Conservation (phyloP, 2,113 vertebrate genomes). For the Vulpes lagopus region DNA sequence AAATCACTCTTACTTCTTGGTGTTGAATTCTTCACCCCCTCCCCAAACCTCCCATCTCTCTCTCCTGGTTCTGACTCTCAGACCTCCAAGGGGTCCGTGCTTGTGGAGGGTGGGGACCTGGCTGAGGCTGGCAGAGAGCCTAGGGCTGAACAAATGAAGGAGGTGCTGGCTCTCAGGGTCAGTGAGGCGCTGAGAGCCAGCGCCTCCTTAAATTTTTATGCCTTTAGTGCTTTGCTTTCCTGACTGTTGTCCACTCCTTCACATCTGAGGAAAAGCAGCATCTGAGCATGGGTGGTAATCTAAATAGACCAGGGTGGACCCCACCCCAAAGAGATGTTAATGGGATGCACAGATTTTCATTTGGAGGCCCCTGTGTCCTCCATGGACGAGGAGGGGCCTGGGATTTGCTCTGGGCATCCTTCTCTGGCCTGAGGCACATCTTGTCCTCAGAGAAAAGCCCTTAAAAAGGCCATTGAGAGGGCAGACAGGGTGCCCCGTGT, state of each 20-base stretch:
- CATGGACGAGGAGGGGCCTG: background rate
- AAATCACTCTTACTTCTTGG: background rate
- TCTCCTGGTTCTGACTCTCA: background rate
- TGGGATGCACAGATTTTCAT: background rate
- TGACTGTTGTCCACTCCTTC: background rate
- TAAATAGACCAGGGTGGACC: background rate
- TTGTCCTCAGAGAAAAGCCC: background rate
- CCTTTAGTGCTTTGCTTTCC: background rate
- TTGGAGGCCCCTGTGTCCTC: background rate
- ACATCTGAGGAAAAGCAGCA: background rate
- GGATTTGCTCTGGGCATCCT: background rate
- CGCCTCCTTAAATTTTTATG: background rate
- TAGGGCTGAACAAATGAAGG: background rate
- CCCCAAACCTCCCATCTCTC: background rate
- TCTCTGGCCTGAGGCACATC: background rate
- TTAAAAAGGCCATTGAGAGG: background rate
- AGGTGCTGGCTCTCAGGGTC: background rate
- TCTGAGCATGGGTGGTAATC: background rate
- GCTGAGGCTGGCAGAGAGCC: too few relatives aligned
- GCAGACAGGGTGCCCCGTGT: accelerated
- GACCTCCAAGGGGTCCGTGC: background rate
- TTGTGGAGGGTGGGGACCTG: background rate
- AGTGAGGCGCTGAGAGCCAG: background rate
- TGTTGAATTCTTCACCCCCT: too few relatives aligned
- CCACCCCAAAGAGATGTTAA: background rate